phyloP scores from a whole-genome alignment of 2,888 invertebrate genomes.

The Scaptomyza tumidula region DNA sequence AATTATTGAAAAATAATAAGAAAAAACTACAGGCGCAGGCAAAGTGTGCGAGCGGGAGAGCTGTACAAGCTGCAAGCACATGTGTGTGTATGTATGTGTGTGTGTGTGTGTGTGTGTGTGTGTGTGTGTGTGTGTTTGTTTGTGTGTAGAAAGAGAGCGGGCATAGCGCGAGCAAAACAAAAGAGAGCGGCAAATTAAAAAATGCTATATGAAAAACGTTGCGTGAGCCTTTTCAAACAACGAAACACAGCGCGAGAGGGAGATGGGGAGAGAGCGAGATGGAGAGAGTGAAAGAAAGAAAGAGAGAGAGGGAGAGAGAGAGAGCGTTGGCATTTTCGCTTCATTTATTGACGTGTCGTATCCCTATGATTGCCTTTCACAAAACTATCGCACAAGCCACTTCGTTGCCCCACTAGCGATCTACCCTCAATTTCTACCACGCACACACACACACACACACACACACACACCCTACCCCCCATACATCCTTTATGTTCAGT shows the following conservation, averaged over 20 bases:
- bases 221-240: conserved; percentile 37
- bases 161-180: conserved; percentile 28
- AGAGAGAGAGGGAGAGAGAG: neutral
- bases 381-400: conserved; percentile 35
- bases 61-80: conserved; percentile 4
- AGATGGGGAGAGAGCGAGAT: neutral
- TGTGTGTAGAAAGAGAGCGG: conserved; percentile 3
- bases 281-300: neutral
- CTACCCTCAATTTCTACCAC: neutral
- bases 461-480: neutral
- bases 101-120: neutral
- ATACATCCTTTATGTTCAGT: conserved; percentile 23
- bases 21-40: conserved; percentile 30
- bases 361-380: conserved; percentile 72
- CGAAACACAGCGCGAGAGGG: no score
- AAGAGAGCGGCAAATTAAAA: conserved; percentile 72
- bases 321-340: conserved; percentile 33
- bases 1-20: conserved; percentile 63
- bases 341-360: conserved; percentile 76
- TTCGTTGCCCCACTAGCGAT: conserved; percentile 6
- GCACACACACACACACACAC: neutral
- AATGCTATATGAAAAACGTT: conserved; percentile 59
- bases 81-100: neutral
- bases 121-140: neutral
- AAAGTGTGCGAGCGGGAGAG: conserved; percentile 20